Conservation (phyloP, 2,113 vertebrate species). For the Rallus limicola region DNA sequence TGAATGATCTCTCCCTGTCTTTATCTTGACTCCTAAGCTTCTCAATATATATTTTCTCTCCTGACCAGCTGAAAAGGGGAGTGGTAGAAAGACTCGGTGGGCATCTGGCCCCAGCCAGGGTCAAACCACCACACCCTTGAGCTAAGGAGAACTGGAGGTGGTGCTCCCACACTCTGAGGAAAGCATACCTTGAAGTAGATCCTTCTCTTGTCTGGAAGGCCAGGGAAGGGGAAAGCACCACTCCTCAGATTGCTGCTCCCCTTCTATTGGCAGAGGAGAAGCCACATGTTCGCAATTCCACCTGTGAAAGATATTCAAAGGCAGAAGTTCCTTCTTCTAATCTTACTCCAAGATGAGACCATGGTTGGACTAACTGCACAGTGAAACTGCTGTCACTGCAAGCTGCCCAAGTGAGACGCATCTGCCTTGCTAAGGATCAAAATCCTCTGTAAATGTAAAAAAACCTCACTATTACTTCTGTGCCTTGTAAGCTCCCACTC, state of each 20-base stretch:
- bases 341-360: not conserved
- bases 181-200: not conserved
- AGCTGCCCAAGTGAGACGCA: not conserved
- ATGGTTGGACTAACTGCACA: not conserved
- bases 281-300: fast-evolving
- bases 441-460: not conserved
- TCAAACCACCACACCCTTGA: not conserved
- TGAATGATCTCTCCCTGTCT: no score
- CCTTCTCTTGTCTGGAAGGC: not conserved
- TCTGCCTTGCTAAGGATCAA: not conserved
- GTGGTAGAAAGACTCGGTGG: no score
- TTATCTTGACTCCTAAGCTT: no score
- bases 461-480: not conserved
- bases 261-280: not conserved
- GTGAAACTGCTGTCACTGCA: not conserved
- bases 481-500: not conserved
- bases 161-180: not conserved
- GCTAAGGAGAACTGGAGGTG: not conserved
- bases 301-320: not conserved
- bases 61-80: no score
- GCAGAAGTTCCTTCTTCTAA: not conserved
- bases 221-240: not conserved
- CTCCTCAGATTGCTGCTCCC: not conserved
- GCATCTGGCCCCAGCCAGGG: no score
- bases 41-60: no score